phyloP scores from a whole-genome alignment of 2,113 vertebrate species.

The Thamnaconus septentrionalis region DNA sequence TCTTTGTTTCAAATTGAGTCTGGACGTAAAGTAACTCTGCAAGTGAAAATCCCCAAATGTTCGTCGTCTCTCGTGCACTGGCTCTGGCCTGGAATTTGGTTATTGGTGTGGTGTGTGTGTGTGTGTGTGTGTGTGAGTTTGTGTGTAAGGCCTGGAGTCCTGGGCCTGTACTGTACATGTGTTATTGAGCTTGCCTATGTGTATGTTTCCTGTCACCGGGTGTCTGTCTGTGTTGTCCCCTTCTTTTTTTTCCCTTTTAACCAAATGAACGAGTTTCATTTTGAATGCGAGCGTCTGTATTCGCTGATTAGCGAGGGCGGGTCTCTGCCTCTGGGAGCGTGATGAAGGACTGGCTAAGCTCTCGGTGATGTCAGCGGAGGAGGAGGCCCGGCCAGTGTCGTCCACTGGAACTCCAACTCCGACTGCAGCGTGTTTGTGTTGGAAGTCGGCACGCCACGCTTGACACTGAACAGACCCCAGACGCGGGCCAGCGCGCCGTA shows the following conservation, averaged over 20 bases:
- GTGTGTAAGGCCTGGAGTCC: too few species aligned
- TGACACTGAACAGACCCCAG: constrained; percentile 65
- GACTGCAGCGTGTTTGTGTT: constrained; percentile 69
- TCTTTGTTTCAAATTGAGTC: neutral
- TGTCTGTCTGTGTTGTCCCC: constrained; percentile 22
- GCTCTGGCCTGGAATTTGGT: too few species aligned
- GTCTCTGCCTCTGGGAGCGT: constrained; percentile 53
- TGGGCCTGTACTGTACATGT: too few species aligned
- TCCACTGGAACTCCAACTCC: constrained; percentile 26
- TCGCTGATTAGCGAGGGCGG: constrained; percentile 56
- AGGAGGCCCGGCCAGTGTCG: constrained; percentile 41
- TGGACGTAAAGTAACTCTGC: neutral
- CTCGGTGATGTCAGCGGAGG: constrained; percentile 52
- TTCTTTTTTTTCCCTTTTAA: neutral
- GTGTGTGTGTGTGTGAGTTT: too few species aligned
- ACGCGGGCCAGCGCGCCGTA: constrained; percentile 26
- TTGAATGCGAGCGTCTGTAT: constrained; percentile 27
- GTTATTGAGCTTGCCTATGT: too few species aligned
- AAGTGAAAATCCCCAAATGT: too few species aligned
- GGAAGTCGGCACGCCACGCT: constrained; percentile 34
- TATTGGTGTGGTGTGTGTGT: too few species aligned
- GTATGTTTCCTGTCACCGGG: neutral
- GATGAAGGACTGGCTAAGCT: constrained; percentile 64
- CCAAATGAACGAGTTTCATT: constrained; percentile 23
- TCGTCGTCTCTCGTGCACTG: too few species aligned